These are phyloP conservation scores for Listrodromus nycthemerus DNA, from an alignment of 2,888 invertebrate species.

Conservation along the genomic window DNA sequence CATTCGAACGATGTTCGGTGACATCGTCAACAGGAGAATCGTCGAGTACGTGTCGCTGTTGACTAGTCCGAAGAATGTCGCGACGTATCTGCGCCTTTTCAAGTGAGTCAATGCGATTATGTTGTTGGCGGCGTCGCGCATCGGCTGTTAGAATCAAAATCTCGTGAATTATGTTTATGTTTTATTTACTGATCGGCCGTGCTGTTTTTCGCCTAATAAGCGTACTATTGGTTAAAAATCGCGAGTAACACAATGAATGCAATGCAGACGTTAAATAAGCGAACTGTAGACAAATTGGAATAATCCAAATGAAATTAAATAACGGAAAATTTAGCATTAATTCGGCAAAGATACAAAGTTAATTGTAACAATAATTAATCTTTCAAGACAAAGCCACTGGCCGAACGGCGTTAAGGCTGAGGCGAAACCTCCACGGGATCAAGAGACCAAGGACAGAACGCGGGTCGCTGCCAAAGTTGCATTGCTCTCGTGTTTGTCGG, in stretches of 20 bases:
- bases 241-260: no score
- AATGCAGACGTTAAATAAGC: no score
- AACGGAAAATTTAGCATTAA: not conserved
- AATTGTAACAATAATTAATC: slow-evolving; percentile 39
- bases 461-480: slow-evolving; percentile 94
- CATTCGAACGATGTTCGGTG: slow-evolving; percentile 92
- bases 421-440: slow-evolving; percentile 85
- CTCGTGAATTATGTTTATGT: no score
- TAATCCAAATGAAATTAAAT: no score
- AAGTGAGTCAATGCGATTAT: slow-evolving; percentile 87
- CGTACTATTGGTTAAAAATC: no score
- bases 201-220: no score
- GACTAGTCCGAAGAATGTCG: slow-evolving; percentile 95
- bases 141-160: no score
- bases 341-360: not conserved
- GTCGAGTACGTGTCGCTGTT: slow-evolving; percentile 94
- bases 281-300: no score
- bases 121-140: no score
- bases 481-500: slow-evolving; percentile 93
- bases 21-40: slow-evolving; percentile 94
- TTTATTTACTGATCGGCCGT: no score
- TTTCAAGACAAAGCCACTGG: slow-evolving; percentile 87
- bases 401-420: slow-evolving; percentile 87
- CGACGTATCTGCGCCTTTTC: slow-evolving; percentile 93
- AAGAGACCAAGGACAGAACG: slow-evolving; percentile 89